phyloP scores from a whole-genome alignment of 2,113 vertebrate genomes.

The Malurus melanocephalus region DNA sequence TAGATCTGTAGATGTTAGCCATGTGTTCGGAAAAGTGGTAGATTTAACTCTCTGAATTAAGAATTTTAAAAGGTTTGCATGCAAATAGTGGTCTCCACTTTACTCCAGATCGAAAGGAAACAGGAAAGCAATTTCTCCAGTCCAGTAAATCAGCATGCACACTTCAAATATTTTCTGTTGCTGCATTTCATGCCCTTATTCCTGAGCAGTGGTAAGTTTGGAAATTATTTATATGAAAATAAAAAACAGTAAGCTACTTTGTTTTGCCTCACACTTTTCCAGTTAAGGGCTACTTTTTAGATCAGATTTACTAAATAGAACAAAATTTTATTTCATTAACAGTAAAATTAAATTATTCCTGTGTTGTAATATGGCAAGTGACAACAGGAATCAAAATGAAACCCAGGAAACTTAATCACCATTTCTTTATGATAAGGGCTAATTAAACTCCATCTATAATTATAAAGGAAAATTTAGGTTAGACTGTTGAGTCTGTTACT shows the following conservation, averaged over 20 bases:
- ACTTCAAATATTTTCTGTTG: not conserved
- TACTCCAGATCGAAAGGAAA: not conserved
- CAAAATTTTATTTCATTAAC: not conserved
- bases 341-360: not conserved
- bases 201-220: not conserved
- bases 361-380: not conserved
- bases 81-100: not conserved
- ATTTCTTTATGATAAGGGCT: not conserved
- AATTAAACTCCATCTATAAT: not conserved
- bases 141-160: not conserved
- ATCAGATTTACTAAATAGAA: not conserved
- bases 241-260: not conserved
- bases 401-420: not conserved
- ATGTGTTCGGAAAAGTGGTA: accelerated
- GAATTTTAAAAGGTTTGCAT: not conserved
- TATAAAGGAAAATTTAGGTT: not conserved
- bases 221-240: not conserved
- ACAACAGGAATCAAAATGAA: not conserved
- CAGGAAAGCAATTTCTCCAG: not conserved
- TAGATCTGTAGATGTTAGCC: not conserved
- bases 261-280: not conserved
- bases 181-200: not conserved
- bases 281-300: not conserved
- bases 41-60: not conserved
- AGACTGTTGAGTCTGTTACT: not conserved